phyloP scores from a whole-genome alignment of 2,888 invertebrate genomes.

The Lycia hirtaria region DNA sequence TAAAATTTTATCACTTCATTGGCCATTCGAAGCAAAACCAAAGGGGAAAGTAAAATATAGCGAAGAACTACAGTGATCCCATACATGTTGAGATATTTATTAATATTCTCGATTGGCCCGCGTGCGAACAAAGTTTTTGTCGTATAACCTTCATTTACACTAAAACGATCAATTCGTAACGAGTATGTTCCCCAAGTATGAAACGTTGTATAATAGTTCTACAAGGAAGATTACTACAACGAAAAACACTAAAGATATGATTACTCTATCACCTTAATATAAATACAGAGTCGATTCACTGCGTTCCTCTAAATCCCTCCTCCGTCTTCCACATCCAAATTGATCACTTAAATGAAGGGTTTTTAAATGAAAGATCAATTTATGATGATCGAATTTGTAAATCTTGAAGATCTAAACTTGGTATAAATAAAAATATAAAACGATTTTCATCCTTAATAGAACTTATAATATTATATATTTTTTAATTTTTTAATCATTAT shows the following conservation, averaged over 20 bases:
- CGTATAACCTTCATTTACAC: slow-evolving; percentile 61
- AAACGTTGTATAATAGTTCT: slow-evolving; percentile 57
- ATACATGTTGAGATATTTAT: slow-evolving; percentile 73
- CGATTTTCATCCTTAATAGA: too few species aligned
- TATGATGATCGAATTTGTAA: too few species aligned
- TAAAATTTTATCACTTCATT: slow-evolving; percentile 36
- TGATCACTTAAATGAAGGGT: too few species aligned
- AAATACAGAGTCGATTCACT: slow-evolving; percentile 43
- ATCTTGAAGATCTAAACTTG: too few species aligned
- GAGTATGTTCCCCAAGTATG: slow-evolving; percentile 63
- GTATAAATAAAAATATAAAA: too few species aligned
- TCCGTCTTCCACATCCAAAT: too few species aligned
- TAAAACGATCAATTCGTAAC: slow-evolving; percentile 62
- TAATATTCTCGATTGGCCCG: slow-evolving; percentile 78
- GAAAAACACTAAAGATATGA: slow-evolving; percentile 80
- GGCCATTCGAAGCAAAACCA: slow-evolving; percentile 57
- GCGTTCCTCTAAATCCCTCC: slow-evolving; percentile 26
- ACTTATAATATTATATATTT: too few species aligned
- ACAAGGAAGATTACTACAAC: slow-evolving; percentile 66
- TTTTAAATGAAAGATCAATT: too few species aligned
- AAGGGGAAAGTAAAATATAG: slow-evolving; percentile 58
- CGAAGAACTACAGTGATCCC: slow-evolving; percentile 78
- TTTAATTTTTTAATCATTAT: too few species aligned
- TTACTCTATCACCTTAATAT: slow-evolving; percentile 75
- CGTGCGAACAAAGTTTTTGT: slow-evolving; percentile 62